Base-by-base conservation (phyloP, 2,888 invertebrate species). In the Andrena dorsata region DNA sequence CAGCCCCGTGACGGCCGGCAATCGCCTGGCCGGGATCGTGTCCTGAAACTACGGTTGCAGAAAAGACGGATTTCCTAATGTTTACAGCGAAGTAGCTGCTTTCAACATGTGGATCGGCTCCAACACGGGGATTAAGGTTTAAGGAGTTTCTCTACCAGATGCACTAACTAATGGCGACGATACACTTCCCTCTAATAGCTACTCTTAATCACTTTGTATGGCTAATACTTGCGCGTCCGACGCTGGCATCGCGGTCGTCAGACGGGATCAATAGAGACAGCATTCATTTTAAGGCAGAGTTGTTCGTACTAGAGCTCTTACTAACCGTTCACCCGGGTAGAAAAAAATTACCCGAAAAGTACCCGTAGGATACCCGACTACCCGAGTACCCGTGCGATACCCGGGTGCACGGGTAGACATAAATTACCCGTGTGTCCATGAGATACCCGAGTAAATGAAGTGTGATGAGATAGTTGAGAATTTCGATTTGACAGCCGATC, bases 21-120 rank as follows among this genome's bases (percentile, higher is more conserved):
- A 87, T 13, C 88, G 89, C 47, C 89, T 90, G 4, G 90, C 91
- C 10, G 92, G 92, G 5, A 71, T 93, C 60, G 90, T 91, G 0
- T 93, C 92, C 2, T 92, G 95, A 95, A 95, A 95, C 76, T 94
- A 94, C 79, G 95, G 95, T 10, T 95, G 95, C 3, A 95, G 95
- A 2, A 94, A 94, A 0, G 77, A 94, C 0, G 93, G 94, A 0
- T 86, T 93, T 70, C 92, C 95, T 0, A 94, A 94, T 2, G 94
- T 94, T 74, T 92, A 95, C 4, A 94, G 94, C 23, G 95, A 95
- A 0, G 91, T 95, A 0, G 95, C 95, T 0, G 94, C 95, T 0
- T 95, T 94, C 94, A 95, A 95, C 0, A 89, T 87, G 3, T 93
- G 93, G 92, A 91, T 92, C 69, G 13, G 16, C 7, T 72, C 80